Evolutionary conservation across 2,888 invertebrate genomes (phyloP), one percentile per base, ranked within the genome.

Genomic region (Marasmarcha lunaedactyla): DNA sequence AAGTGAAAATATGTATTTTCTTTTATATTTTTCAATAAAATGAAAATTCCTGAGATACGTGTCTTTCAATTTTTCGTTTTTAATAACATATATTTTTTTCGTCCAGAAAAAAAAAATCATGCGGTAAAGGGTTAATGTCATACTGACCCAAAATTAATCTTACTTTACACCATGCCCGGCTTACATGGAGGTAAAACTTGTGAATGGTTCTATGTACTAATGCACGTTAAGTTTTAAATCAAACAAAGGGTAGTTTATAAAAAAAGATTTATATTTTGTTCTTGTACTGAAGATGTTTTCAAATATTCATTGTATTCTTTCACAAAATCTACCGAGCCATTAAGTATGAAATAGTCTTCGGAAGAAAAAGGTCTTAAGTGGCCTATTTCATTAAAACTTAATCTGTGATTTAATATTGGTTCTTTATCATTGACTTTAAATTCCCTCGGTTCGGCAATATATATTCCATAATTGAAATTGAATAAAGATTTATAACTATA

Each of bases 391-490:
- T 59, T 49, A 35, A 46, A 38, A 35, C 47, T 51, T 4, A 89
- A 52, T 58, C 67, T 84, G 27, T 53, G 51, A 37, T 46, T 46
- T 40, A 63, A 52, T 25, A 88, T 60, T 36, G 79, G 73, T 64
- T 88, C 88, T 52, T 81, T 68, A 59, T 88, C 88, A 55, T 83
- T 86, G 34, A 47, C 40, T 36, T 36, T 43, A 10, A 11, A 25
- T 42, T 44, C 38, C 11, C 41, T 33, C 33, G 7, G 36, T 25
- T 63, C 65, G 49, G 72, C 65, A 36, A 92, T 50, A 69, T 86
- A 90, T 46, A 90, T 71, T 33, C 77, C 71, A 47, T 88, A 88
- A n/a, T 70, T 71, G 59, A 93, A 93, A 72, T 94, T 94, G 93
- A 93, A 93, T 63, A 79, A 88, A 15, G 76, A 69, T 20, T 73